Base-by-base conservation (phyloP, 2,113 vertebrate genomes). In the Manacus vitellinus region DNA sequence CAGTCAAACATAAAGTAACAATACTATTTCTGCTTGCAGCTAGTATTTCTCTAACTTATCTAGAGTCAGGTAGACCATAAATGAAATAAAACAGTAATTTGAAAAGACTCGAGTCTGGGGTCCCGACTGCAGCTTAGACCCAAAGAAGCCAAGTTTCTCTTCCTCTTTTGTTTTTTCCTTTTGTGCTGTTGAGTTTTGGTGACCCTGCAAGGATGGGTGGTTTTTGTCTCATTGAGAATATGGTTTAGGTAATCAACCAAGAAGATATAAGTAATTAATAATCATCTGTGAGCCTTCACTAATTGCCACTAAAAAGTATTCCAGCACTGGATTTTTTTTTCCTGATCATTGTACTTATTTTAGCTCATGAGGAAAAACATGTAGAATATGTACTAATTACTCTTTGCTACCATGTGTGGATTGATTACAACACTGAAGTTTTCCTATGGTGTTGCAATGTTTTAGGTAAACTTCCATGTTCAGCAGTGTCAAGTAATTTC, bases 131-230 rank as follows among this genome's bases (percentile, higher is more conserved):
- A 75, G 58, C 3, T 30, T 15, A 72, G 41, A 43, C 5, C 27
- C 9, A 59, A 22, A 33, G n/a, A 43, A 39, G 12, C 18, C 6
- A 28, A 6, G 28, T 65, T 73, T 56, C 18, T 71, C 19, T 47
- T 82, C 25, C 14, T 82, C 18, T 65, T 66, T 10, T 31, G 8
- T 21, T 85, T 79, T 71, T 22, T 12, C 14, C 24, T 86, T 77
- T 54, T 67, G 15, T 71, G 28, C 22, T 39, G 18, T 41, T 46
- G 17, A 39, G 35, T 44, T n/a, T 43, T 51, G 39, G 35, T 76
- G 59, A 70, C 3, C 1, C 76, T 56, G 39, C 58, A 79, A 8
- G 2, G 3, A 65, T 68, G 54, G 35, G 11, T 1, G 0, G 9
- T 62, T 91, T 92, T 71, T 33, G 23, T 83, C 31, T 74, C 33